A percentile compares a stretch with the other conserved stretches of the same genome.
Conservation (phyloP, 2,113 vertebrate genomes). For the Perca schrenkii region DNA sequence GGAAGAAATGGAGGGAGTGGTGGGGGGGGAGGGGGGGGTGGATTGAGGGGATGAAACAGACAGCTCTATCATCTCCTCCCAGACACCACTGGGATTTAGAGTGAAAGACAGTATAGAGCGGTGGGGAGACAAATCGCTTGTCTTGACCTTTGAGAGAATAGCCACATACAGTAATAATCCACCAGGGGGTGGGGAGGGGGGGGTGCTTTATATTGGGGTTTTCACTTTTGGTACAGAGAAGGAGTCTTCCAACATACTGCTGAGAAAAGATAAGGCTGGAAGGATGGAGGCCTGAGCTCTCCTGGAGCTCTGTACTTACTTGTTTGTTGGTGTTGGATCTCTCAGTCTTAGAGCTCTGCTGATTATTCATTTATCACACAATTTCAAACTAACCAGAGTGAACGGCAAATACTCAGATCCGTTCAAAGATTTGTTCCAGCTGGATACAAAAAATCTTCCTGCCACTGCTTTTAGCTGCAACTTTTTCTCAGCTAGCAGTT, state of each 20-base stretch:
- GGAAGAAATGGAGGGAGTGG: constrained; percentile 6
- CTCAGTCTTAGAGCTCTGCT: constrained; percentile 17
- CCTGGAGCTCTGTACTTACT: constrained; percentile 26
- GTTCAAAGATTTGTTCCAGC: constrained; percentile 47
- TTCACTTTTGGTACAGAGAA: constrained; percentile 49
- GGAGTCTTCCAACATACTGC: constrained; percentile 33
- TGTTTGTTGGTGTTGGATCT: constrained; percentile 28
- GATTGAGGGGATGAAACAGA: constrained; percentile 15
- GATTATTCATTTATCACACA: constrained; percentile 41
- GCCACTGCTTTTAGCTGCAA: constrained; percentile 35
- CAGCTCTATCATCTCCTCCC: constrained; percentile 69
- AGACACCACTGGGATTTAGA: constrained; percentile 72
- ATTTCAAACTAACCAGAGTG: constrained; percentile 40
- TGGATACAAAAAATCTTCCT: constrained; percentile 47
- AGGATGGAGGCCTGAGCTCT: constrained; percentile 22
- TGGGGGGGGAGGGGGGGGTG: neutral
- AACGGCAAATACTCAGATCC: constrained; percentile 19
- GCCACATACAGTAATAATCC: constrained; percentile 74
- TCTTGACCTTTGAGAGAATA: constrained; percentile 79
- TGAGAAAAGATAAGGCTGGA: constrained; percentile 46
- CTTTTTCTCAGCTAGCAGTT: constrained; percentile 39
- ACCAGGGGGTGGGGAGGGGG: neutral
- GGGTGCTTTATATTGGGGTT: constrained; percentile 45
- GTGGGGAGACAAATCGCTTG: constrained; percentile 66
- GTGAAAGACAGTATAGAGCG: constrained; percentile 53